Percentiles rank a stretch among this genome's conserved stretches.
phyloP scores from a whole-genome alignment of 2,113 vertebrate species.

The Malurus cyaneus region DNA sequence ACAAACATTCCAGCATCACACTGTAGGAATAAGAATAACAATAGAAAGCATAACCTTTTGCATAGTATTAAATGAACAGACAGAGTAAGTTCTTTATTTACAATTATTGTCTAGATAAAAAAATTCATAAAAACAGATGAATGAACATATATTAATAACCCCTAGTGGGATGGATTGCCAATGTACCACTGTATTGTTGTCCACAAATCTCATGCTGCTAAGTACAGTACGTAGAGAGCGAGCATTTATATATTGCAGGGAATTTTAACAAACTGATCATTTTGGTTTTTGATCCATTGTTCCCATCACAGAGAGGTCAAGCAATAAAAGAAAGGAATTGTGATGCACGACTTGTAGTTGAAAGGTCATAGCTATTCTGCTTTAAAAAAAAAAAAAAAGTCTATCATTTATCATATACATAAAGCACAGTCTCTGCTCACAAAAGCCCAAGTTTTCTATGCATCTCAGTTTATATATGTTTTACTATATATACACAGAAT shows the following conservation, averaged over 20 bases:
- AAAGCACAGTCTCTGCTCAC: constrained; percentile 71
- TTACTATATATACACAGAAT: constrained; percentile 77
- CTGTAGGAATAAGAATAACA: constrained; percentile 86
- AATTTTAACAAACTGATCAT: constrained; percentile 79
- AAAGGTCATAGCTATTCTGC: constrained; percentile 64
- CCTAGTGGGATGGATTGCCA: constrained; percentile 94
- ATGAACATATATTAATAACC: constrained; percentile 96
- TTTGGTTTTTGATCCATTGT: constrained; percentile 71
- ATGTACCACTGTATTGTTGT: constrained; percentile 88
- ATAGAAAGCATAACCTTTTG: constrained; percentile 98
- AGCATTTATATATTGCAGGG: constrained; percentile 93
- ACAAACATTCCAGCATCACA: constrained; percentile 94
- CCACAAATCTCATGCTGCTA: constrained; percentile 98
- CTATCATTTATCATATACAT: constrained; percentile 69
- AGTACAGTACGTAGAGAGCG: constrained; percentile 91
- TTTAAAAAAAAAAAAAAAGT: constrained; percentile 41
- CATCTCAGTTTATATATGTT: constrained; percentile 67
- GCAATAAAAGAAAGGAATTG: constrained; percentile 69
- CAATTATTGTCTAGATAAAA: constrained; percentile 99
- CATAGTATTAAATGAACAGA: constrained; percentile 99
- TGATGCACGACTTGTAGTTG: constrained; percentile 67
- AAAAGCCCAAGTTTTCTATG: constrained; percentile 67
- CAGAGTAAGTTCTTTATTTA: constrained; percentile 99
- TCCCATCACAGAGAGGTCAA: constrained; percentile 78
- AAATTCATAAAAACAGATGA: constrained; percentile 99